Percentiles rank a stretch among this genome's conserved stretches.
These are phyloP conservation scores for Pentamera pediparva DNA, from an alignment of 53 echinoderm and acorn worm species.

Conservation along the genomic window DNA sequence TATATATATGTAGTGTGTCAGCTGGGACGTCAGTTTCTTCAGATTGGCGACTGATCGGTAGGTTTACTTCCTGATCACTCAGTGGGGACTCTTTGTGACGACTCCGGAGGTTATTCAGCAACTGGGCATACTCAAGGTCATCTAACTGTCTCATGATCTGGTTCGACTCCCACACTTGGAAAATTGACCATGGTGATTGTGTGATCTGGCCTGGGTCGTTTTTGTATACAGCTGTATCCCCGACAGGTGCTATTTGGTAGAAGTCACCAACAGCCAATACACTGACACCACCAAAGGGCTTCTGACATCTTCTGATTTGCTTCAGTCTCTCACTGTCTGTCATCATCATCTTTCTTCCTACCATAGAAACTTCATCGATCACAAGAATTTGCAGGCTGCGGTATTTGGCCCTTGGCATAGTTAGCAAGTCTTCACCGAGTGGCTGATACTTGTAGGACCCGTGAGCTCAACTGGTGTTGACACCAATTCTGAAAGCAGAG, in stretches of 20 bases:
- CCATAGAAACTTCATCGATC: conserved; percentile 48
- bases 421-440: conserved; percentile 22
- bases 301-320: conserved; percentile 25
- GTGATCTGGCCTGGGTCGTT: neutral
- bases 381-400: neutral
- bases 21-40: too few species aligned
- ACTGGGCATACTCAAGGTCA: conserved; percentile 23
- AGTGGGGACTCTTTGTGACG: neutral
- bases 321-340: conserved; percentile 18
- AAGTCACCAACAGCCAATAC: conserved; percentile 40
- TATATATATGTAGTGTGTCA: too few species aligned
- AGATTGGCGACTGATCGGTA: too few species aligned
- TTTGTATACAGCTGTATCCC: conserved; percentile 8
- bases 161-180: conserved; percentile 24
- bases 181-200: conserved; percentile 32
- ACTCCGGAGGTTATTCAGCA: conserved; percentile 14
- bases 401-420: conserved; percentile 14
- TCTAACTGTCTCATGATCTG: conserved; percentile 31
- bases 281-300: conserved; percentile 34
- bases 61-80: neutral
- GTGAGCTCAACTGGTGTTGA: neutral
- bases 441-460: neutral
- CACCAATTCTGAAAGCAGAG: conserved; percentile 20
- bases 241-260: conserved; percentile 30
- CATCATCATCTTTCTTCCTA: conserved; percentile 2